Percentiles rank a stretch among this genome's conserved stretches.
phyloP scores from a whole-genome alignment of 2,888 invertebrate species.

The Asteroscopus sphinx region DNA sequence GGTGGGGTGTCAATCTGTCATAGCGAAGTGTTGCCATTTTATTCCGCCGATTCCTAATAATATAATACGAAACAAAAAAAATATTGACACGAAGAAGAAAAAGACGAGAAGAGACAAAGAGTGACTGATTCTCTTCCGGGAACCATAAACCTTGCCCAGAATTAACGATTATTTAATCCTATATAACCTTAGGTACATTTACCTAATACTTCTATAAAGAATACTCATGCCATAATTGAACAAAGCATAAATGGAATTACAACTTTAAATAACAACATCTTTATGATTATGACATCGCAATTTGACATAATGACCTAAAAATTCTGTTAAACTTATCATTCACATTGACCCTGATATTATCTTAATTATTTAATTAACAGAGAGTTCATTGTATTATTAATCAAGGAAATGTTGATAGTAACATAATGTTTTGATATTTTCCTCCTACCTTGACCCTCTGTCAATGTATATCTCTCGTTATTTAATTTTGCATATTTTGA shows the following conservation, averaged over 20 bases:
- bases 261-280: conserved; percentile 3
- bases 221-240: not conserved
- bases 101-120: too few relatives aligned
- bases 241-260: conserved; percentile 12
- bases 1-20: too few relatives aligned
- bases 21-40: too few relatives aligned
- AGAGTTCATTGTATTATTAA: conserved; percentile 59
- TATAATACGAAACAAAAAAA: too few relatives aligned
- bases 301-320: conserved; percentile 50
- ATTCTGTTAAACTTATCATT: conserved; percentile 27
- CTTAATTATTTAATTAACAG: conserved; percentile 49
- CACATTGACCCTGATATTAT: conserved; percentile 44
- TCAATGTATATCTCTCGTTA: not conserved
- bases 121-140: too few relatives aligned
- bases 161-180: too few relatives aligned
- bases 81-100: too few relatives aligned
- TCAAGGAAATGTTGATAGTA: conserved; percentile 57
- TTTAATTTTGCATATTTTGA: not conserved
- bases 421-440: conserved; percentile 30
- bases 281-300: conserved; percentile 1
- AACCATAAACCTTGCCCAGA: too few relatives aligned
- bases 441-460: conserved; percentile 53
- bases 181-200: too few relatives aligned
- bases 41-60: too few relatives aligned
- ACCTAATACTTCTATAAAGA: not conserved